A percentile compares a stretch with the other conserved stretches of the same genome.
Evolutionary conservation across 2,113 vertebrate genomes (phyloP).

Genomic region (Pelecanus crispus): DNA sequence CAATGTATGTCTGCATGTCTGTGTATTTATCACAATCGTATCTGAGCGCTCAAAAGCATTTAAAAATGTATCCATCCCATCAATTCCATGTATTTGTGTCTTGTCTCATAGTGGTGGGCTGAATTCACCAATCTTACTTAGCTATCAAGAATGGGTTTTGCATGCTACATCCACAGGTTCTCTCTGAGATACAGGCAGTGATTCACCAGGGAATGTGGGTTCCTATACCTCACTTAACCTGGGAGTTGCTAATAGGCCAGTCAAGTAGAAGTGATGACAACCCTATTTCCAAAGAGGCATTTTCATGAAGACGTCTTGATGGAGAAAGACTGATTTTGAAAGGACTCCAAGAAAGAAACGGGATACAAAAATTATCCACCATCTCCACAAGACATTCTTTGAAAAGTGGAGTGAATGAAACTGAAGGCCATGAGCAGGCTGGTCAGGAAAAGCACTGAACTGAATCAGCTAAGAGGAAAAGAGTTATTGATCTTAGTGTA

Average conservation of each 20-base stretch:
- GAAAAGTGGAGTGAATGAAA: neutral
- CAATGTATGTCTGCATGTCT: neutral
- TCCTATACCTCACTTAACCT: neutral
- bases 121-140: neutral
- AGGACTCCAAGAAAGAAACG: neutral
- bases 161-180: neutral
- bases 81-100: neutral
- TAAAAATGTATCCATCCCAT: neutral
- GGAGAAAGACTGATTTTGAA: neutral
- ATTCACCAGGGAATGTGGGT: neutral
- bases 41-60: neutral
- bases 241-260: neutral
- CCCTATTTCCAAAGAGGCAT: neutral
- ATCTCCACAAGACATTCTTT: neutral
- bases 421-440: neutral
- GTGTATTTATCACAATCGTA: neutral
- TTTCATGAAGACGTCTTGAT: neutral
- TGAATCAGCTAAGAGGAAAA: neutral
- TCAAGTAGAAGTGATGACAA: neutral
- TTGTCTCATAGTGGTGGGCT: neutral
- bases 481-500: neutral
- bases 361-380: neutral
- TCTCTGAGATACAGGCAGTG: neutral
- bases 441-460: neutral
- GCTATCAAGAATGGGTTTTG: neutral